Evolutionary conservation across 2,797 vertebrate genomes (phyloP).

Genomic region (Threskiornis aethiopicus): DNA sequence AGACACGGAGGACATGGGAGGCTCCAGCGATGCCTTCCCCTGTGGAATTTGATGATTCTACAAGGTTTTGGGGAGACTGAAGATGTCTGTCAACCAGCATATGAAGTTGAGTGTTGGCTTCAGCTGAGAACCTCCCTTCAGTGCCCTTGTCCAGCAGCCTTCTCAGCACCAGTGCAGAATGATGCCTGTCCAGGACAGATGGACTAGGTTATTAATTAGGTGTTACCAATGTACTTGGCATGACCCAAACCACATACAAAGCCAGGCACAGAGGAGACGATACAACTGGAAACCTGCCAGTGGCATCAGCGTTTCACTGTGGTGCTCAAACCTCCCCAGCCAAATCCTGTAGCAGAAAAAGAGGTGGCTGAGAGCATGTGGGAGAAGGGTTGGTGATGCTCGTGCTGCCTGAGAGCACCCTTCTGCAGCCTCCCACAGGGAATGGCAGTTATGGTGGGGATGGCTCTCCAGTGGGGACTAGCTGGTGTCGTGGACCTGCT

Average conservation of each 20-base stretch:
- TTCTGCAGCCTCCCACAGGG: not conserved
- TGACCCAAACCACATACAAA: not conserved
- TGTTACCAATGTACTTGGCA: not conserved
- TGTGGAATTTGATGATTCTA: not conserved
- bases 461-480: rapidly evolving
- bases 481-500: not conserved
- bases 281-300: not conserved
- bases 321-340: not conserved
- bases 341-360: not conserved
- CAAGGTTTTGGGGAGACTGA: not conserved
- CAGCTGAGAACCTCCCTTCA: not conserved
- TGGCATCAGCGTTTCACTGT: not conserved
- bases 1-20: not conserved
- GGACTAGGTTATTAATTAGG: not conserved
- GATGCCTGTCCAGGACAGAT: not conserved
- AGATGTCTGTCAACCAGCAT: not conserved
- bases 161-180: not conserved
- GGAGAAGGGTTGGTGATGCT: not conserved
- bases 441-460: not conserved
- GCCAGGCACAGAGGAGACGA: not conserved
- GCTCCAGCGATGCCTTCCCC: not conserved
- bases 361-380: not conserved
- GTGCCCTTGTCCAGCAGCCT: not conserved
- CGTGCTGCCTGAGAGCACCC: not conserved
- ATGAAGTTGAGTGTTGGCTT: not conserved